Percentiles rank a stretch among this genome's conserved stretches.
Conservation (phyloP, 2,797 vertebrate species). For the Phataginus tetradactyla region DNA sequence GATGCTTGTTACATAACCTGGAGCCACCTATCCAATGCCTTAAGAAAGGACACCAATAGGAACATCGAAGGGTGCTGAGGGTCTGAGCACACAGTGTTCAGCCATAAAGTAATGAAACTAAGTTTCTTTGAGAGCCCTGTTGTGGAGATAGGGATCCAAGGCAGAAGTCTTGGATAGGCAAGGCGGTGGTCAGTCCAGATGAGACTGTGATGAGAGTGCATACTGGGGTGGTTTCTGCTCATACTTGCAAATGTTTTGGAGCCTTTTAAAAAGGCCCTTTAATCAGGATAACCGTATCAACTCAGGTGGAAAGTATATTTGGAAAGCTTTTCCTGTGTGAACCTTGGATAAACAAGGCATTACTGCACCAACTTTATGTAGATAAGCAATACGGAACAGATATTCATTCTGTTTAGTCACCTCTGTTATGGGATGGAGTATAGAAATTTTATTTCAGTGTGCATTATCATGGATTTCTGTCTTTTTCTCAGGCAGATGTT, state of each 20-base stretch:
- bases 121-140: background rate
- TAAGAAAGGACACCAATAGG: accelerated
- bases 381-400: background rate
- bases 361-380: background rate
- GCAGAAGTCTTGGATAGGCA: too few relatives aligned
- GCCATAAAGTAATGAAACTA: background rate
- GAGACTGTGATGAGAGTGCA: background rate
- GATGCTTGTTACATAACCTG: accelerated
- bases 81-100: background rate
- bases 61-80: accelerated
- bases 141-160: accelerated
- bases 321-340: background rate
- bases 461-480: background rate
- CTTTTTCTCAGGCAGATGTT: background rate
- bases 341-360: background rate
- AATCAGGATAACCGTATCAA: background rate
- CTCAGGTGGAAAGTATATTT: background rate
- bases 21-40: background rate
- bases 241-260: background rate
- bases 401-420: background rate
- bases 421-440: too few relatives aligned
- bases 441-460: too few relatives aligned
- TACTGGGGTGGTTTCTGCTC: background rate
- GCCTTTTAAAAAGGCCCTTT: background rate
- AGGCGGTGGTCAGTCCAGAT: too few relatives aligned